These are phyloP conservation scores for Propithecus perrieri DNA, from an alignment of 2,797 vertebrate genomes.

Conservation along the genomic window DNA sequence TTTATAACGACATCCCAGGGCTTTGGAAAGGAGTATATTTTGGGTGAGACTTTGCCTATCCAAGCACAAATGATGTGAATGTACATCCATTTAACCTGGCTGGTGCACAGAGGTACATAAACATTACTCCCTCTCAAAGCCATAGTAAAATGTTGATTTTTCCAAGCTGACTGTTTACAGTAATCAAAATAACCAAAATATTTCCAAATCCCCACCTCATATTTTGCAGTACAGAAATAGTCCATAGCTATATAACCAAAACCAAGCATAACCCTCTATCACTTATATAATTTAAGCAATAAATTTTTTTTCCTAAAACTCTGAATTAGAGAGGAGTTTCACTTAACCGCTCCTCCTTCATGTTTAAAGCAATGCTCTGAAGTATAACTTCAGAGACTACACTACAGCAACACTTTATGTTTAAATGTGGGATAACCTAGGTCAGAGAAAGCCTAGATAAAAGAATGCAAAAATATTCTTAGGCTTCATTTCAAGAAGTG, in stretches of 20 bases:
- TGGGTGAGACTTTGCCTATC: neutral
- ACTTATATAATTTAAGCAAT: neutral
- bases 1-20: neutral
- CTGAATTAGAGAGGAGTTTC: neutral
- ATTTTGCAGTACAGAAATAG: neutral
- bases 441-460: neutral
- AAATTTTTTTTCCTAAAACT: neutral
- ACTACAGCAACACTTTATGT: neutral
- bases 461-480: conserved; percentile 5
- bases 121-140: neutral
- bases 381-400: neutral
- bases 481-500: conserved; percentile 41
- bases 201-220: neutral
- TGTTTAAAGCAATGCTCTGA: neutral
- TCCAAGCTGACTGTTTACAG: neutral
- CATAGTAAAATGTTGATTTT: neutral
- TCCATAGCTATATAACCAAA: neutral
- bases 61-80: neutral
- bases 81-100: neutral
- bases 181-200: neutral
- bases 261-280: neutral
- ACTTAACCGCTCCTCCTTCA: neutral
- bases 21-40: neutral
- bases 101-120: neutral
- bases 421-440: neutral